These are phyloP conservation scores for Notolepis coatsorum DNA, from an alignment of 2,797 vertebrate genomes.

Conservation along the genomic window DNA sequence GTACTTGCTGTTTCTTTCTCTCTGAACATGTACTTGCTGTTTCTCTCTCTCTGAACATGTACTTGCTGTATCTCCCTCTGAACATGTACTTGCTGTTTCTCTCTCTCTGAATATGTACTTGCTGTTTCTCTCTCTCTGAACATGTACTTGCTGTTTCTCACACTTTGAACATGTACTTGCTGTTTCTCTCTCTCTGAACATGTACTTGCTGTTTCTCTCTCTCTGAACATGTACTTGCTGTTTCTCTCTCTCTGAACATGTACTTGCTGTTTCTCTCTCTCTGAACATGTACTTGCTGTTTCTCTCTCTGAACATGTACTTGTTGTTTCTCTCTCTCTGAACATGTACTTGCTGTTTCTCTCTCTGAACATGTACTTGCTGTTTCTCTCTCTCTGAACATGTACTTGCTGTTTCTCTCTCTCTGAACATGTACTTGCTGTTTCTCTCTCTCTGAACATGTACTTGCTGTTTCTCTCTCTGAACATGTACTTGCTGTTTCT, in stretches of 20 bases:
- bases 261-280: conserved; percentile 2
- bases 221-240: neutral
- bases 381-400: neutral
- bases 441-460: neutral
- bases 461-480: neutral
- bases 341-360: neutral
- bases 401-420: neutral
- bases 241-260: no score
- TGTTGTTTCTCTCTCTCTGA: neutral
- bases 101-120: no score
- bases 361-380: no score
- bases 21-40: neutral
- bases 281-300: neutral
- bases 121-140: neutral
- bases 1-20: conserved; percentile 9
- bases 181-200: neutral
- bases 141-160: neutral
- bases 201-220: neutral
- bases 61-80: neutral
- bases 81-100: neutral
- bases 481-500: no score
- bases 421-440: no score
- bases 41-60: neutral
- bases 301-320: no score
- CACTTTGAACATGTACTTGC: no score